A percentile compares a stretch with the other conserved stretches of the same genome.
These are phyloP conservation scores for Plebejus melissa DNA, from an alignment of 2,888 invertebrate genomes.

Conservation along the genomic window DNA sequence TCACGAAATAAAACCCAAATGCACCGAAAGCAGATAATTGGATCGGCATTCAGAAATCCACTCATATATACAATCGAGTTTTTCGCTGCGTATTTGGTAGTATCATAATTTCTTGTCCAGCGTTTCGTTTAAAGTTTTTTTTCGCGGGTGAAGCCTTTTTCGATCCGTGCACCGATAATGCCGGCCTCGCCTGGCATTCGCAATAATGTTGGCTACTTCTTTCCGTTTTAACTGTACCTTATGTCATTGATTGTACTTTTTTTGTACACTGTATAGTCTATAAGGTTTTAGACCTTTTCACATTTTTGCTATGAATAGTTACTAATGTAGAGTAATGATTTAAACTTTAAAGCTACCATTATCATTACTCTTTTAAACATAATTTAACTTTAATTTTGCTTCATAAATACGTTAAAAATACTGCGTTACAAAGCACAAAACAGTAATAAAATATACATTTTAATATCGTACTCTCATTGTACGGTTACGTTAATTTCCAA, in stretches of 20 bases:
- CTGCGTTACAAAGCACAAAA: neutral
- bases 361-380: no score
- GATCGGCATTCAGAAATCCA: slow-evolving; percentile 44
- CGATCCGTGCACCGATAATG: slow-evolving; percentile 63
- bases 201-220: slow-evolving; percentile 54
- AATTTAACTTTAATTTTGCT: neutral
- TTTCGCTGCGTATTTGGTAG: slow-evolving; percentile 70
- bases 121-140: slow-evolving; percentile 47
- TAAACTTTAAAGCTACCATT: neutral
- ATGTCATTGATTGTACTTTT: slow-evolving; percentile 46
- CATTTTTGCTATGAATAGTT: neutral
- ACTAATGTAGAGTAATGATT: neutral
- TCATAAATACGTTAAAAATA: neutral
- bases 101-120: slow-evolving; percentile 73
- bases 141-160: slow-evolving; percentile 54
- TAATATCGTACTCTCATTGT: slow-evolving; percentile 17
- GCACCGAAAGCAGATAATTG: slow-evolving; percentile 48
- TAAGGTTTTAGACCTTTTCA: neutral
- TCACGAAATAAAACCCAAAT: no score
- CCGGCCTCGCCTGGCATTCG: slow-evolving; percentile 50
- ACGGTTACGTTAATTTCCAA: slow-evolving; percentile 22
- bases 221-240: slow-evolving; percentile 46
- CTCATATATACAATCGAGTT: slow-evolving; percentile 53
- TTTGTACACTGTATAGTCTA: slow-evolving; percentile 33
- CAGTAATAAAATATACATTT: neutral